These are phyloP conservation scores for Glyphotaelius pellucidus DNA, from an alignment of 2,888 invertebrate genomes.

Conservation along the genomic window DNA sequence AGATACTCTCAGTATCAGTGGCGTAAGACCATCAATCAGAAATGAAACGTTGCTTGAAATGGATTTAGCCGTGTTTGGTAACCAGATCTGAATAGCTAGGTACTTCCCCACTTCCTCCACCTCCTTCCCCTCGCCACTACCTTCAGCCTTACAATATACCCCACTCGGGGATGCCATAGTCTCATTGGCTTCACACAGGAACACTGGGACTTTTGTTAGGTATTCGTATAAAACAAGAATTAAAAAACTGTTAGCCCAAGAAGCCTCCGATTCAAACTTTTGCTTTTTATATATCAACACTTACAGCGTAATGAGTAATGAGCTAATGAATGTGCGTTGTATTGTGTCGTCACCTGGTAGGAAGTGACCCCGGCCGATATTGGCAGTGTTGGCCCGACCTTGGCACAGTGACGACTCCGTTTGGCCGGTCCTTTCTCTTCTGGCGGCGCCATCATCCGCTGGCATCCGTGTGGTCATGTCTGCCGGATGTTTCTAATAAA, in stretches of 20 bases:
- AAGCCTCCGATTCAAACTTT: not conserved
- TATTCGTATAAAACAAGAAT: no score
- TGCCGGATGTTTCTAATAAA: not conserved
- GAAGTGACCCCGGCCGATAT: conserved; percentile 36
- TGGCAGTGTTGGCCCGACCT: conserved; percentile 40
- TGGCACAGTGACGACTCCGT: conserved; percentile 47
- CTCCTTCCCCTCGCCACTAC: no score
- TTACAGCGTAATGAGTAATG: not conserved
- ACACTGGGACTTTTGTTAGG: no score
- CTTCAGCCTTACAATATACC: no score
- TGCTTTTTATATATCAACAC: not conserved
- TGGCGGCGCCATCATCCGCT: not conserved
- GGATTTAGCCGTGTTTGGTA: no score
- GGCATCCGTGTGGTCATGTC: not conserved
- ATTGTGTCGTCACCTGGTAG: not conserved
- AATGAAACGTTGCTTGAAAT: no score
- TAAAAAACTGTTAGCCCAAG: not conserved
- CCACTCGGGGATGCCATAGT: no score
- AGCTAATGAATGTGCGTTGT: not conserved
- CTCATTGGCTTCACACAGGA: no score
- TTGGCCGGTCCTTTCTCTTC: conserved; percentile 55
- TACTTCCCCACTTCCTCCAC: no score
- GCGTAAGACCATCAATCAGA: no score
- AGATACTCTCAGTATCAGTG: no score
- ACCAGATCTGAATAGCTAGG: no score